These are phyloP conservation scores for Distichodus sexfasciatus DNA, from an alignment of 2,797 vertebrate species.

Conservation along the genomic window DNA sequence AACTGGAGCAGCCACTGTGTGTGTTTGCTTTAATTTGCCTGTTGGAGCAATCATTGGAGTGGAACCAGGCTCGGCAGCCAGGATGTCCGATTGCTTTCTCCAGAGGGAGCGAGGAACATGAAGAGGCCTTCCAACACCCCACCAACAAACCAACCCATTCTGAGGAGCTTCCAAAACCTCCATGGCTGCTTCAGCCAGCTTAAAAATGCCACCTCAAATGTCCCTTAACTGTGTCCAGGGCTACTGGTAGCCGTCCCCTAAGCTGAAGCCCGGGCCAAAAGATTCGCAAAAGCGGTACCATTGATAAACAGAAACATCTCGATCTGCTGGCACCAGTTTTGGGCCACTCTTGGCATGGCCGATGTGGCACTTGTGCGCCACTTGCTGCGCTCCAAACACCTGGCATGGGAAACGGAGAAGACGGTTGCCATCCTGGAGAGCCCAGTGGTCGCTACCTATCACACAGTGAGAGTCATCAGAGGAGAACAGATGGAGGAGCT, in stretches of 20 bases:
- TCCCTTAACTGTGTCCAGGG: background rate
- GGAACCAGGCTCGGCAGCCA: conserved; percentile 10
- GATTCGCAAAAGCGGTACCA: conserved; percentile 7
- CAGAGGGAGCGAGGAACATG: conserved; percentile 23
- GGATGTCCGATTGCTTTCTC: conserved; percentile 22
- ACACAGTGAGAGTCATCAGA: conserved; percentile 53
- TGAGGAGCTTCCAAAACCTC: conserved; percentile 16
- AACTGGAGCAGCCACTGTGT: background rate
- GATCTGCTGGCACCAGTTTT: conserved; percentile 22
- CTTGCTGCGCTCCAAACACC: conserved; percentile 47
- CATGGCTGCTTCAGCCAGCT: conserved; percentile 5
- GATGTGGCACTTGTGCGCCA: conserved; percentile 35
- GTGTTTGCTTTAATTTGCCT: conserved; percentile 14
- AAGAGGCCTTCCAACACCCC: conserved; percentile 23
- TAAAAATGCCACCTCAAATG: conserved; percentile 36
- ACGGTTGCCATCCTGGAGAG: conserved; percentile 43
- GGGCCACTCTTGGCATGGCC: conserved; percentile 36
- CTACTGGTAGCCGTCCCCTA: conserved; percentile 4
- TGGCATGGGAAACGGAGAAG: conserved; percentile 40
- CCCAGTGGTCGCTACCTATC: conserved; percentile 52
- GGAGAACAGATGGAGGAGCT: conserved; percentile 56
- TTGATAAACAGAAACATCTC: conserved; percentile 42
- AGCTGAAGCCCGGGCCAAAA: conserved; percentile 4
- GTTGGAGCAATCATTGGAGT: conserved; percentile 26
- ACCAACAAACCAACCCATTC: conserved; percentile 3